phyloP scores from a whole-genome alignment of 2,113 vertebrate species.

The Hippocampus mohnikei region DNA sequence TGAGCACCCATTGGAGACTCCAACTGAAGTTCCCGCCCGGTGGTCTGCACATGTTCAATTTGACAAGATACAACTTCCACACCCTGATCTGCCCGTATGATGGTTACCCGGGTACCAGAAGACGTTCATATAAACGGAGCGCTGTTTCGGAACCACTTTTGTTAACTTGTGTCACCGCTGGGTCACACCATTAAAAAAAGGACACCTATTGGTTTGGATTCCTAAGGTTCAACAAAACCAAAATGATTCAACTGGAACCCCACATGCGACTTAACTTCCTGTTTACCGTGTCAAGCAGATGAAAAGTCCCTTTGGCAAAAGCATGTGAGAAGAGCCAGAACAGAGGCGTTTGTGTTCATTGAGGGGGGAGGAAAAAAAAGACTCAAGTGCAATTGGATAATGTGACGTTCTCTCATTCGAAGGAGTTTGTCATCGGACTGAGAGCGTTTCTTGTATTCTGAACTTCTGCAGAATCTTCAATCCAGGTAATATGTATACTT shows the following conservation, averaged over 20 bases:
- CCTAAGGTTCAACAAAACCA: constrained; percentile 37
- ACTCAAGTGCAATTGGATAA: constrained; percentile 42
- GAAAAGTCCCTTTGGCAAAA: constrained; percentile 55
- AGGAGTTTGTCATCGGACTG: constrained; percentile 22
- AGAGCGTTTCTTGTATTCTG: not conserved
- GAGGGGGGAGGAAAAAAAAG: constrained; percentile 31
- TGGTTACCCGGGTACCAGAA: constrained; percentile 53
- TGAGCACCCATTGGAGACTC: constrained; percentile 3
- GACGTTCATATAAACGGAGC: constrained; percentile 5
- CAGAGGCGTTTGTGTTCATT: constrained; percentile 53
- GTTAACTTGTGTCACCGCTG: not conserved
- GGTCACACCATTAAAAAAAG: not conserved
- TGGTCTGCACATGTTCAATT: constrained; percentile 18
- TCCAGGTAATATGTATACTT: constrained; percentile 38
- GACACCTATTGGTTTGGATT: not conserved
- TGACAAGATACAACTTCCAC: not conserved
- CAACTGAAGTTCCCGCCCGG: constrained; percentile 27
- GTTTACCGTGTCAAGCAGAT: constrained; percentile 66
- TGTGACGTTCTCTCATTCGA: constrained; percentile 47
- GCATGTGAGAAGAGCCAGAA: constrained; percentile 60
- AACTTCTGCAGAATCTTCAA: not conserved
- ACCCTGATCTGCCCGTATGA: constrained; percentile 41
- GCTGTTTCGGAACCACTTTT: constrained; percentile 14
- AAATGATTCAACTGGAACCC: constrained; percentile 54
- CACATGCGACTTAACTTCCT: constrained; percentile 47